Base-by-base conservation (phyloP, 2,113 vertebrate genomes). In the Microcebus jonahi region DNA sequence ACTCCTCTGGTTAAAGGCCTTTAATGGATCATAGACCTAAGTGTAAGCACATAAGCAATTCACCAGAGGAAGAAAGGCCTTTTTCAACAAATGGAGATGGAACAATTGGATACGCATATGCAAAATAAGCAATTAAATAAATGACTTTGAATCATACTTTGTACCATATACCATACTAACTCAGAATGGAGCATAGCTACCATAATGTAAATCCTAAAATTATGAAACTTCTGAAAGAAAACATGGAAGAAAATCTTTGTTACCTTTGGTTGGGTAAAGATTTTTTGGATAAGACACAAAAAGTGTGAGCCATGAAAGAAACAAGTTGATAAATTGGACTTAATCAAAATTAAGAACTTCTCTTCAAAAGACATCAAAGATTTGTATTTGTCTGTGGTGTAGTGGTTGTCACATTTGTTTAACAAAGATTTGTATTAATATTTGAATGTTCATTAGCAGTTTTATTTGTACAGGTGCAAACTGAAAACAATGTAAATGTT, bases 311-410 rank as follows among this genome's bases (percentile, higher is more conserved):
- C 42, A 82, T 73, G 65, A 36, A 80, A 71, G 55, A 79, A 90
- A 87, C 82, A 91, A 71, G 2, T 82, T 75, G 42, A 57, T 57
- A 20, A 57, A 48, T 48, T 84, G 36, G 36, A 91, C 5, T 70
- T 84, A 10, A 71, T 53, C 29, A 61, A 91, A 79, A 88, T 75
- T 42, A 76, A 67, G 71, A 84, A 31, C 2, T 27, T 80, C 13
- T 83, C 42, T 79, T 89, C 55, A 73, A 80, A 96, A 89, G 79
- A 67, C 17, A n/a, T 59, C 25, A 85, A 91, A 79, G 34, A 50
- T 65, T 88, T 77, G 59, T 55, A 21, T 57, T 21, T 21, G 20
- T 57, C 8, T 21, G 2, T 57, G 55, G 20, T 57, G 20, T 57
- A 57, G 55, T 57, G 55, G 55, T 21, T 57, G 20, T 21, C 55